Percentiles rank a stretch among this genome's conserved stretches.
phyloP scores from a whole-genome alignment of 2,797 vertebrate genomes.

The Sternarchorhynchus goeldii region DNA sequence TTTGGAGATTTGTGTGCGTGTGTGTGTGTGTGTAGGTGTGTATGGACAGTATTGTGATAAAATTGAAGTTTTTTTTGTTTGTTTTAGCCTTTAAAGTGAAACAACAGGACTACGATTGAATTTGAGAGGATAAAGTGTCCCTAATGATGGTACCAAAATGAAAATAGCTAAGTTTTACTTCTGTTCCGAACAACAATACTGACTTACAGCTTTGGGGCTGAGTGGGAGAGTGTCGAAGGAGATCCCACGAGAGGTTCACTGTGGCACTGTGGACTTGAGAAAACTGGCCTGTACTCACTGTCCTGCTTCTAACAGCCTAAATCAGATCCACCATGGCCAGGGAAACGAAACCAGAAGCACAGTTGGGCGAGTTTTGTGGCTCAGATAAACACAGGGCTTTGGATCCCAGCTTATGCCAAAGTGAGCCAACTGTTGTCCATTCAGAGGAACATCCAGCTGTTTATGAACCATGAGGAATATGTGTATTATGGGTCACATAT shows the following conservation, averaged over 20 bases:
- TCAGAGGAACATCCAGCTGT: background rate
- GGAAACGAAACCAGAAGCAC: background rate
- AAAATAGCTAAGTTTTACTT: background rate
- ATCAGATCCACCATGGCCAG: background rate
- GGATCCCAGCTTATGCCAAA: background rate
- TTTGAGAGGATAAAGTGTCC: background rate
- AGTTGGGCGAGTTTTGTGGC: background rate
- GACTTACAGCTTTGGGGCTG: background rate
- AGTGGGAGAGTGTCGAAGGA: background rate
- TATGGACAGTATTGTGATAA: too few relatives aligned
- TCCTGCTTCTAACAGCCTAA: background rate
- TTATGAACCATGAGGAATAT: background rate
- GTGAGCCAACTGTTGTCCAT: background rate
- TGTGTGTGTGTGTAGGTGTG: too few relatives aligned
- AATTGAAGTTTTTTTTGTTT: background rate
- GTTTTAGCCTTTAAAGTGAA: background rate
- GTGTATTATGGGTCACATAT: background rate
- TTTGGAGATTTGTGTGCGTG: too few relatives aligned
- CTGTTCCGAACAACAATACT: background rate
- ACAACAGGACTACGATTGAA: background rate
- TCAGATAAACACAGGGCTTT: background rate
- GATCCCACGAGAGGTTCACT: background rate
- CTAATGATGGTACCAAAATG: constrained; percentile 17
- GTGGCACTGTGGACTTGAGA: background rate
- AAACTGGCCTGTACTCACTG: background rate